These are phyloP conservation scores for Natrix natrix DNA, from an alignment of 2,797 vertebrate genomes.

Conservation along the genomic window DNA sequence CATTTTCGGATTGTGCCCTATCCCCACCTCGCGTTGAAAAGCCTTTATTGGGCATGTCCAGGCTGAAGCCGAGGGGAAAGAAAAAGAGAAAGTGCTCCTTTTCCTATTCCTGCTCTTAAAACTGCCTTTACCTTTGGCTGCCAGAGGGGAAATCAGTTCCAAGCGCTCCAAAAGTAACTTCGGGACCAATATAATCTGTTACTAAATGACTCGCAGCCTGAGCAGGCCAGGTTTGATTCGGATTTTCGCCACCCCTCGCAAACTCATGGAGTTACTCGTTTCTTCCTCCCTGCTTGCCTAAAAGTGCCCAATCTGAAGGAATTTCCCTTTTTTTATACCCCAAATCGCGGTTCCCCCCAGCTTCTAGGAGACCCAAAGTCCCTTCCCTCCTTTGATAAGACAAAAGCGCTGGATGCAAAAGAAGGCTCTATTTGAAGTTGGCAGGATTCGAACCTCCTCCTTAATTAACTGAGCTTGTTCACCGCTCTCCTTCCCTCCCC, in stretches of 20 bases:
- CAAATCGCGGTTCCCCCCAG: too few relatives aligned
- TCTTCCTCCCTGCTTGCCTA: too few relatives aligned
- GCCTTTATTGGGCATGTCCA: slow-evolving; percentile 70
- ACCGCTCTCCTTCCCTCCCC: too few relatives aligned
- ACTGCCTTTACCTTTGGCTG: slow-evolving; percentile 60
- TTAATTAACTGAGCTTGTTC: too few relatives aligned
- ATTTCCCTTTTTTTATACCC: too few relatives aligned
- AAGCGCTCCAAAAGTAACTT: slow-evolving; percentile 53
- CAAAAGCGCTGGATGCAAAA: too few relatives aligned
- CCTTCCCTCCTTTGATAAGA: too few relatives aligned
- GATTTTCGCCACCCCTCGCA: slow-evolving; percentile 49
- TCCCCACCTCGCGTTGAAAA: neutral
- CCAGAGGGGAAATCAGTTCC: slow-evolving; percentile 49
- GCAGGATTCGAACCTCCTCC: too few relatives aligned
- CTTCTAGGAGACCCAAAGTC: too few relatives aligned
- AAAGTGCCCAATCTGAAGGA: too few relatives aligned
- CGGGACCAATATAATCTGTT: slow-evolving; percentile 63
- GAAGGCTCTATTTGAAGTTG: too few relatives aligned
- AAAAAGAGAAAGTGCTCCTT: slow-evolving; percentile 50
- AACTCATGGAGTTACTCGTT: too few relatives aligned
- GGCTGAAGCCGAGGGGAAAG: slow-evolving; percentile 48
- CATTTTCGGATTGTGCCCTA: slow-evolving; percentile 33
- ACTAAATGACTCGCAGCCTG: slow-evolving; percentile 56
- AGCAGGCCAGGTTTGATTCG: slow-evolving; percentile 53
- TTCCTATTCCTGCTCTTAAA: neutral